These are phyloP conservation scores for Synanthedon andrenaeformis DNA, from an alignment of 2,888 invertebrate genomes.

Conservation along the genomic window DNA sequence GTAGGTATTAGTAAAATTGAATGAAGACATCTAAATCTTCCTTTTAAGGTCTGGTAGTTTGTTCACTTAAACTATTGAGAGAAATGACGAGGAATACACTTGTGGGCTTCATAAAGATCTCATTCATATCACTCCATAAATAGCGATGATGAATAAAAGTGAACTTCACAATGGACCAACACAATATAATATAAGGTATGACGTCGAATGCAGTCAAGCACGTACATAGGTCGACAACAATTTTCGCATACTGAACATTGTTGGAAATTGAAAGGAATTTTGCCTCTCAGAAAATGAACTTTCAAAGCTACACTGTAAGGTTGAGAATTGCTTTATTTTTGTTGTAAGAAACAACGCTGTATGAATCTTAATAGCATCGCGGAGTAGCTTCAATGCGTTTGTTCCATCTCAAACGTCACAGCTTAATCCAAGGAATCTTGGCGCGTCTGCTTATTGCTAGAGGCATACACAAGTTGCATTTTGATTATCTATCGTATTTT, in stretches of 20 bases:
- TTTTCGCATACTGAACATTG: slow-evolving; percentile 53
- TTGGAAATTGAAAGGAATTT: slow-evolving; percentile 46
- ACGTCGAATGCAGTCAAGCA: slow-evolving; percentile 26
- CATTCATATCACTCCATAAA: neutral
- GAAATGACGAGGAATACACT: too few species aligned
- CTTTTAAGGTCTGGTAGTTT: too few species aligned
- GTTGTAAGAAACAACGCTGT: slow-evolving; percentile 20
- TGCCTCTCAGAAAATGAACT: slow-evolving; percentile 25
- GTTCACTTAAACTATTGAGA: too few species aligned
- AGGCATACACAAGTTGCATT: slow-evolving; percentile 6
- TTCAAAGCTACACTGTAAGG: slow-evolving; percentile 5
- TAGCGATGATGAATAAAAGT: slow-evolving; percentile 14
- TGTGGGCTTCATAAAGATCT: neutral
- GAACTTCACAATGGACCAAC: slow-evolving; percentile 20
- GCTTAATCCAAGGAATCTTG: slow-evolving; percentile 1
- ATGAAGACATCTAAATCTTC: too few species aligned
- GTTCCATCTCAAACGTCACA: slow-evolving; percentile 13
- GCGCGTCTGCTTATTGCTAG: neutral
- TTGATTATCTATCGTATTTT: slow-evolving; percentile 12
- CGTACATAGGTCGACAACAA: slow-evolving; percentile 50
- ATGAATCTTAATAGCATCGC: slow-evolving; percentile 39
- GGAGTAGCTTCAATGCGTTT: slow-evolving; percentile 24
- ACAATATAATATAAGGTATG: slow-evolving; percentile 2
- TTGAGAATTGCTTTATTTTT: slow-evolving; percentile 1
- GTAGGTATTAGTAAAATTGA: too few species aligned